Base-by-base conservation (phyloP, 2,797 vertebrate genomes). In the Anguilla pacifica region DNA sequence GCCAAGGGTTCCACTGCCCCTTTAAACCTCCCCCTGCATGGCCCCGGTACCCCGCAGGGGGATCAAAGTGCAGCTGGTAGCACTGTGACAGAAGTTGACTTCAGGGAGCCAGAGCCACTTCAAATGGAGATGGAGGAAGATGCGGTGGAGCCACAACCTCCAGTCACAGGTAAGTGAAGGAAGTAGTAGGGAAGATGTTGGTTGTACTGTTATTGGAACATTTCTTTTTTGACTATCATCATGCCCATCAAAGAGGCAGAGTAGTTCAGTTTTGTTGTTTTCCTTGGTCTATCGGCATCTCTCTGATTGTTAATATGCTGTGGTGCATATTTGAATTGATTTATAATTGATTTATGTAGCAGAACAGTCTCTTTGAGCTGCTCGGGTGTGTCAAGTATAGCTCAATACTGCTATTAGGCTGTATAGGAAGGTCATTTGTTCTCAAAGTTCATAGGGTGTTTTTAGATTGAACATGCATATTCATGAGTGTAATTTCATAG, bases 21-120 rank as follows among this genome's bases (percentile, higher is more conserved):
- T 61, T 46, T 86, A 28, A 89, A 91, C 11, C 9, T 91, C 17
- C 90, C 90, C 89, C 87, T 89, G 91, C 11, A 31, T 57, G 88
- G 86, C 0, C 91, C 93, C 89, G 91, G 87, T 59, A 85, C 89
- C 90, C 49, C 86, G 85, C 86, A 43, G 81, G 43, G 17, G 59
- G 90, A 91, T 43, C 81, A 90, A 92, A 70, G 90, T 90, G 82
- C 91, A 88, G 87, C 93, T 74, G 87, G 86, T 84, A 87, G 85
- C 35, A 51, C 88, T 49, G 64, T 84, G 85, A 72, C 87, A 88
- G 88, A 86, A 86, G 85, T 89, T 25, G 86, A 84, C 89, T 64
- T 88, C 15, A 88, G 89, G 86, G 88, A 55, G 43, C 46, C 86
- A 77, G 92, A 57, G n/a, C 61, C 53, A 49, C 39, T 49, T 15